Base-by-base conservation (phyloP, 2,888 invertebrate genomes). In the Cyclophora punctaria region DNA sequence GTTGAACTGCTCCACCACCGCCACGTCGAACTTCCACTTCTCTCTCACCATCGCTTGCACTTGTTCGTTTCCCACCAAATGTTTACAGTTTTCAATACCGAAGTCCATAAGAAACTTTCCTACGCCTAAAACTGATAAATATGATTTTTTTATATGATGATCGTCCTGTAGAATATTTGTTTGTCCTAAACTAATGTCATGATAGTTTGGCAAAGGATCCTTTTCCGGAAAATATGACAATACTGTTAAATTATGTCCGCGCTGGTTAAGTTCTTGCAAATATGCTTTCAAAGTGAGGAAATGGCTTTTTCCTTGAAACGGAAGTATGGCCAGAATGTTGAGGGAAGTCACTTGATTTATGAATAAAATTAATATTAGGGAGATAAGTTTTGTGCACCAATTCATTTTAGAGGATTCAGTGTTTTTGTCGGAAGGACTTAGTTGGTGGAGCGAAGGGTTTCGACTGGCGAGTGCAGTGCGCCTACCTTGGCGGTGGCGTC, bases 1-100 rank as follows among this genome's bases (percentile, higher is more conserved):
- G 59, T 93, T 93, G 68, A 95, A 95, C 50, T 90, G 90, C 75
- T 95, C 94, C 48, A 91, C 80, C 0, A 95, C 71, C 4, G 94
- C 85, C 0, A 95, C 72, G 72, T 95, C 94, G 64, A 91, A 94
- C 46, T 90, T 90, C 3, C 81, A 75, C 56, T 84, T 82, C 3
- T 68, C 64, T 44, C 78, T 75, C n/a, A 89, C 64, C 41, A 90
- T 67, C 49, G 71, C 51, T 62, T 77, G 78, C 42, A 90, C 84
- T 50, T 67, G 57, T 20, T 77, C 59, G 53, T 83, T 81, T 5
- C 65, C 70, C 33, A 90, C 58, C 58, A 80, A 62, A 1, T 63
- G 60, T 55, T 79, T 69, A 61, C 91, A 91, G 48, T 76, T 74
- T 5, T 77, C 58, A 34, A 60, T 56, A n/a, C 80, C 83, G 44